Base-by-base conservation (phyloP, 2,888 invertebrate species). In the Eupeodes luniger region DNA sequence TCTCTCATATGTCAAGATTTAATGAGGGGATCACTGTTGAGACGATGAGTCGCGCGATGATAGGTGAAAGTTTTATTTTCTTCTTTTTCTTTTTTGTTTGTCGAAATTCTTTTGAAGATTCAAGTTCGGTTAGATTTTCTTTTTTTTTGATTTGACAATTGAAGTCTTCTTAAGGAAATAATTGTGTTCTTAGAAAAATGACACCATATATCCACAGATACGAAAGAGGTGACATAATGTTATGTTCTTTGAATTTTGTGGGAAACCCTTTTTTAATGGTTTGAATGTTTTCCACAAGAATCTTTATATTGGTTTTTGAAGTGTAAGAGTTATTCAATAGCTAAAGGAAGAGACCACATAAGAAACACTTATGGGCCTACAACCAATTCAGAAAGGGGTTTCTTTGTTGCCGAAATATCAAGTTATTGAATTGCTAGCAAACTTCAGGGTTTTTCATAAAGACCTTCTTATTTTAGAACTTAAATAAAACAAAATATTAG, bases 11-110 rank as follows among this genome's bases (percentile, higher is more conserved):
- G 59, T 47, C 74, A 59, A 61, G 66, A 64, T 9, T 40, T 77
- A 84, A 87, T 87, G 77, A 81, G 78, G 77, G 81, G 80, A 81
- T 81, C 84, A 80, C 62, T 66, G 11, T 77, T 14, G 12, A 80
- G 9, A 77, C 49, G 62, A 75, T 78, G 59, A 85, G 81, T 78
- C 62, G 57, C 27, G n/a, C 34, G 83, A 83, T 87, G 88, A 88
- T 78, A 61, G 88, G 88, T 88, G 85, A 88, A 88, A 88, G 88
- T 85, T 61, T 67, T 53, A 61, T 53, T 7, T 81, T 62, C 62
- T 69, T 47, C 5, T 67, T 59, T 49, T 55, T 19, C 11, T 11
- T 16, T 69, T 69, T 62, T 76, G 19, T 4, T 62, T 61, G 16
- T 27, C 19, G 27, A 11, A 16, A 70, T 61, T 59, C 27, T 72